A percentile compares a stretch with the other conserved stretches of the same genome.
Evolutionary conservation across 2,797 vertebrate genomes (phyloP).

Genomic region (Sorex maritimensis): DNA sequence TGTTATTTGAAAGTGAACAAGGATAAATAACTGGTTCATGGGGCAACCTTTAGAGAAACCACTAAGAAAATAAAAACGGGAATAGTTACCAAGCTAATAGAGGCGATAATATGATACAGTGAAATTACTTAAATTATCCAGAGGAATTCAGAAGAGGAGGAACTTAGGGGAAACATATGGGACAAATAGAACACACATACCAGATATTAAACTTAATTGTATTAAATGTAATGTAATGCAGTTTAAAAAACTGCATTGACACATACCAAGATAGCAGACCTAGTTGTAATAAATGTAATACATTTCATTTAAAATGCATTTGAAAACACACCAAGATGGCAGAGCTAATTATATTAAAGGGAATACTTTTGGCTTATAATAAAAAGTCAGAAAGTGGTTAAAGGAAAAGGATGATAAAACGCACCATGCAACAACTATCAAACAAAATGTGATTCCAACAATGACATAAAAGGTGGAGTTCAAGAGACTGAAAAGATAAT

Average conservation of each 20-base stretch:
- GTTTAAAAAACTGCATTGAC: not conserved
- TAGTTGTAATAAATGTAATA: not conserved
- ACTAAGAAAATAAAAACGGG: not conserved
- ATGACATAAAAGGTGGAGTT: not conserved
- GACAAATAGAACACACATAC: not conserved
- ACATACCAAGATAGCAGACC: not conserved
- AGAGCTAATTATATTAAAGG: not conserved
- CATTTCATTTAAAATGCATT: not conserved
- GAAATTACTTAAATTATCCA: slow-evolving; percentile 2
- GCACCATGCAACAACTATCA: not conserved
- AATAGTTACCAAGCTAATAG: not conserved
- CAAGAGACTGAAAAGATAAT: not conserved
- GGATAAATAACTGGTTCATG: slow-evolving; percentile 5
- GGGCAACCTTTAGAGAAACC: not conserved
- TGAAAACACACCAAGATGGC: not conserved
- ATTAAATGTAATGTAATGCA: too few species aligned
- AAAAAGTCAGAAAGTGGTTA: not conserved
- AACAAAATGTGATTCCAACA: not conserved
- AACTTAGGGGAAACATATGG: slow-evolving; percentile 4
- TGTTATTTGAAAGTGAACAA: not conserved
- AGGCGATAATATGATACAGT: not conserved
- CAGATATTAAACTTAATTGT: not conserved
- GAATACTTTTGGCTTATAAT: not conserved
- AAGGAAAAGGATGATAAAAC: not conserved
- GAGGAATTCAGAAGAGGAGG: not conserved